A percentile compares a stretch with the other conserved stretches of the same genome.
phyloP scores from a whole-genome alignment of 1,140 invertebrate genomes.

The Cydia strobilella region DNA sequence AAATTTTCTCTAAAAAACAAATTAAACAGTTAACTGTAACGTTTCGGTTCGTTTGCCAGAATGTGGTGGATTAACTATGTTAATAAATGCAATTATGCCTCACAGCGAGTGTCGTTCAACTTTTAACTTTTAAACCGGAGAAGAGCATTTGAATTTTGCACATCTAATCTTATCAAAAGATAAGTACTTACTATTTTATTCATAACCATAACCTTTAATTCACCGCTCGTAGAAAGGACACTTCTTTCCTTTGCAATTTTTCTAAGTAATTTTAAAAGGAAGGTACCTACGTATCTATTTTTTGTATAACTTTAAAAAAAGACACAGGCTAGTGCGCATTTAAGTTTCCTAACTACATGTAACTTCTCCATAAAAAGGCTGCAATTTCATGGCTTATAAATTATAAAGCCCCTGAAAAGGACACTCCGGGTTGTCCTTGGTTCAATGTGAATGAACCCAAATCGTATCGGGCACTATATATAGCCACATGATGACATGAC shows the following conservation, averaged over 20 bases:
- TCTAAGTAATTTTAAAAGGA: no score
- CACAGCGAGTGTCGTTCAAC: constrained; percentile 64
- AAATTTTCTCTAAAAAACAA: constrained; percentile 31
- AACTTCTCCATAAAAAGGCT: neutral
- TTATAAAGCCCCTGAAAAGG: constrained; percentile 27
- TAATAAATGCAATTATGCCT: constrained; percentile 73
- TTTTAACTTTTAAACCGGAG: constrained; percentile 35
- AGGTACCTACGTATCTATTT: no score
- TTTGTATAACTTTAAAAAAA: neutral
- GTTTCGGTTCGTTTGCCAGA: constrained; percentile 57
- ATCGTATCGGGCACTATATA: constrained; percentile 61
- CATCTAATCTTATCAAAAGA: neutral
- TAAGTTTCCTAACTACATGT: neutral
- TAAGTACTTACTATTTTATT: neutral
- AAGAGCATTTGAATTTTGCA: neutral
- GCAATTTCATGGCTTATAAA: constrained; percentile 2
- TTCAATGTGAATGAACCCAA: constrained; percentile 57
- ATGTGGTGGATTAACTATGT: constrained; percentile 61
- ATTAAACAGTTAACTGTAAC: constrained; percentile 49
- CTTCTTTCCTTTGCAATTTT: constrained; percentile 13
- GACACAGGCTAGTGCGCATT: neutral
- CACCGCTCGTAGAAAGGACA: neutral
- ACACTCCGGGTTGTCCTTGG: constrained; percentile 27
- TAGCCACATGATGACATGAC: constrained; percentile 67
- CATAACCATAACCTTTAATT: neutral